Conservation (phyloP, 2,888 invertebrate species). For the Stenotaenia linearis region DNA sequence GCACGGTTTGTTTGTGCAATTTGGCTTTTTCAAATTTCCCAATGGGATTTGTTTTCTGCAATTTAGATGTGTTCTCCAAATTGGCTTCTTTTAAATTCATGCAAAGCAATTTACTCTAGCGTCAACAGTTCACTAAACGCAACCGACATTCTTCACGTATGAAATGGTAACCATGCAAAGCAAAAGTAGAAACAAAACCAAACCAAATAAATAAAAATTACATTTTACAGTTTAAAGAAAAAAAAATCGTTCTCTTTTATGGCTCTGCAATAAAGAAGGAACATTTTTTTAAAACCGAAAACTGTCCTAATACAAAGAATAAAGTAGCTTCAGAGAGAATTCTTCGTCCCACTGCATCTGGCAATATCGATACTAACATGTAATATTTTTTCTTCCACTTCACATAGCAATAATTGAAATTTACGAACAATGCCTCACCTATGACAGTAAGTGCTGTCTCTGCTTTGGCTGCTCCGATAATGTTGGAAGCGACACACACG, state of each 20-base stretch:
- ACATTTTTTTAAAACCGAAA: no score
- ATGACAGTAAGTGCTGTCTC: slow-evolving; percentile 30
- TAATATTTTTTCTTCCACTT: background rate
- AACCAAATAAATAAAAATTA: background rate
- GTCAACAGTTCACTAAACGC: background rate
- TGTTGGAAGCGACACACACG: slow-evolving; percentile 30
- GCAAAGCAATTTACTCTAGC: slow-evolving; percentile 4
- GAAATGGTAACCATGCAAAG: background rate
- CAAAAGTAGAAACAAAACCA: background rate
- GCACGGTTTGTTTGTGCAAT: slow-evolving; percentile 24
- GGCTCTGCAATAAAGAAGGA: background rate
- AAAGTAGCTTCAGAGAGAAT: background rate
- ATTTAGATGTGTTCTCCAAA: slow-evolving; percentile 14
- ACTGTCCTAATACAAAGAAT: no score
- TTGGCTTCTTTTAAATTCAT: slow-evolving; percentile 17
- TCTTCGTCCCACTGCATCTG: slow-evolving; percentile 13
- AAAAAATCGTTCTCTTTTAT: background rate
- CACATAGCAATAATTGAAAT: slow-evolving; percentile 4
- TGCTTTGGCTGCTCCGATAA: slow-evolving; percentile 29
- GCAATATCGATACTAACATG: background rate
- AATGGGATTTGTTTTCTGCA: slow-evolving; percentile 13
- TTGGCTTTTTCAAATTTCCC: slow-evolving; percentile 21
- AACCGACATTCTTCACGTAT: background rate
- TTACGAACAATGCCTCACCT: slow-evolving; percentile 26
- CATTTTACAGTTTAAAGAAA: background rate